Evolutionary conservation across 2,888 invertebrate species (phyloP).

Genomic region (Sphinx pinastri): DNA sequence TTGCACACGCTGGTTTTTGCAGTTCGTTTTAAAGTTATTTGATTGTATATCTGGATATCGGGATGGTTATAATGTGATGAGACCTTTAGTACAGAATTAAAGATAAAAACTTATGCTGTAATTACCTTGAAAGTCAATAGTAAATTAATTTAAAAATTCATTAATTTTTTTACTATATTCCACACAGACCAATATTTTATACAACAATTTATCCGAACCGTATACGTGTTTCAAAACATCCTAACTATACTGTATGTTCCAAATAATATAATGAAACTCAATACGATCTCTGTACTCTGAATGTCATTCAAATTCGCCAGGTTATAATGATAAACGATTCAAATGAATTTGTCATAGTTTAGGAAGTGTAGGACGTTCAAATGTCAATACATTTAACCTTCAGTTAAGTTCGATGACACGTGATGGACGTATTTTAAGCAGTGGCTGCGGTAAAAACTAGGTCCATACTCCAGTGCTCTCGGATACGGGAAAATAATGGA

Average conservation of each 20-base stretch:
- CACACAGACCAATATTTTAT: too few species aligned
- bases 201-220: too few species aligned
- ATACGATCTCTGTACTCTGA: not conserved
- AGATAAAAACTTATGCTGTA: too few species aligned
- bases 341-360: slow-evolving; percentile 20
- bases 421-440: slow-evolving; percentile 28
- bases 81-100: too few species aligned
- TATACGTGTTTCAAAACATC: too few species aligned
- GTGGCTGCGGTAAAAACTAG: slow-evolving; percentile 43
- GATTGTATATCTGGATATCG: too few species aligned
- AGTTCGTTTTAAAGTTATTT: too few species aligned
- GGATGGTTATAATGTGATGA: too few species aligned
- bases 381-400: slow-evolving; percentile 66
- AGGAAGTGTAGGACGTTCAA: slow-evolving; percentile 25
- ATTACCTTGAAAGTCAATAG: too few species aligned
- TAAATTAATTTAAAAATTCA: too few species aligned
- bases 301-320: slow-evolving; percentile 17
- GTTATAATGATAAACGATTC: slow-evolving; percentile 28
- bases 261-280: not conserved
- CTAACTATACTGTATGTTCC: too few species aligned
- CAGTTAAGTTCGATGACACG: slow-evolving; percentile 56
- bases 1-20: not conserved
- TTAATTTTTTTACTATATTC: too few species aligned
- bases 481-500: slow-evolving; percentile 9
- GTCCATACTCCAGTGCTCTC: slow-evolving; percentile 32